These are phyloP conservation scores for Thryonomys swinderianus DNA, from an alignment of 2,113 vertebrate species.

Conservation along the genomic window DNA sequence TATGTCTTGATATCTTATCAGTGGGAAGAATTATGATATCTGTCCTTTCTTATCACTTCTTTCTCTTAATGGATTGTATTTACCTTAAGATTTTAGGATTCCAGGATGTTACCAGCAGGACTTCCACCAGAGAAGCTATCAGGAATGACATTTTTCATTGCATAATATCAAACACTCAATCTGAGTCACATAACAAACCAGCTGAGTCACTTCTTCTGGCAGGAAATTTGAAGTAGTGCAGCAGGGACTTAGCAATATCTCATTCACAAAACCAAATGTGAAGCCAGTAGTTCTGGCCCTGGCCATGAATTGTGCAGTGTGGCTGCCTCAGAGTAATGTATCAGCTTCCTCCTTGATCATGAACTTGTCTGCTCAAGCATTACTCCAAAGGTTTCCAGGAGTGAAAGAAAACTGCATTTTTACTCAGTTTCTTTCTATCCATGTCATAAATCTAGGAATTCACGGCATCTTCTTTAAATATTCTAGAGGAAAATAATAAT, in stretches of 20 bases:
- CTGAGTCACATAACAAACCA: background rate
- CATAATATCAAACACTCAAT: background rate
- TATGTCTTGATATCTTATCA: background rate
- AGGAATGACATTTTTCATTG: slow-evolving; percentile 33
- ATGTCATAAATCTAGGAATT: background rate
- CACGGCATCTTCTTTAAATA: background rate
- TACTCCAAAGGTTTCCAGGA: slow-evolving; percentile 3
- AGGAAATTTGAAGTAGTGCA: background rate
- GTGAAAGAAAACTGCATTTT: background rate
- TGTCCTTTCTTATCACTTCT: background rate
- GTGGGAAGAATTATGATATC: background rate
- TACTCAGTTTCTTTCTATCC: background rate
- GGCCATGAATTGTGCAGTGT: background rate
- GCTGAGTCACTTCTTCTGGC: slow-evolving; percentile 41
- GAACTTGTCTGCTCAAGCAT: background rate
- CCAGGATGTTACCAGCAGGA: slow-evolving; percentile 22
- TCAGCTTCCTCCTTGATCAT: slow-evolving; percentile 24
- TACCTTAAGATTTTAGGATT: background rate
- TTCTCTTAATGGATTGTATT: background rate
- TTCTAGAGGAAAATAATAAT: background rate
- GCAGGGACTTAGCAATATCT: background rate
- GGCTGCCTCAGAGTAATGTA: background rate
- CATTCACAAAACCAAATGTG: slow-evolving; percentile 21
- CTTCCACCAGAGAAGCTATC: slow-evolving; percentile 19
- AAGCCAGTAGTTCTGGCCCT: background rate